Percentiles rank a stretch among this genome's conserved stretches.
These are phyloP conservation scores for Nematolebias whitei DNA, from an alignment of 2,113 vertebrate species.

Conservation along the genomic window DNA sequence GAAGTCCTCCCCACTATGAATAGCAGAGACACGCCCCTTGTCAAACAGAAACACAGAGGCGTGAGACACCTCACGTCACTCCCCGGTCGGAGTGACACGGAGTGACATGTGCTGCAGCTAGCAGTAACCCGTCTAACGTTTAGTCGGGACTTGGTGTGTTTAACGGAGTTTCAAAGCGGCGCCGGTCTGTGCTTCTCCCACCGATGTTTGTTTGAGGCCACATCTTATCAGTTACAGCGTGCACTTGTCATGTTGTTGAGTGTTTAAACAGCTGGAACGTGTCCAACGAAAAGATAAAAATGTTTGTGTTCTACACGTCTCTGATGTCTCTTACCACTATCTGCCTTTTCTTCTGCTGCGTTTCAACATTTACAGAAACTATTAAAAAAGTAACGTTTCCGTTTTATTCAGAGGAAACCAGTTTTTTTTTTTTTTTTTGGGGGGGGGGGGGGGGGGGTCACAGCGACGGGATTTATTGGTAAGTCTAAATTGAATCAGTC, in stretches of 20 bases:
- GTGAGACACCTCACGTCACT: constrained; percentile 21
- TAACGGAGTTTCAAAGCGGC: background rate
- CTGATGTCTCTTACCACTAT: too few species aligned
- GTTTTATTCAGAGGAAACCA: too few species aligned
- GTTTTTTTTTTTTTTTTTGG: too few species aligned
- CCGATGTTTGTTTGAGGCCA: constrained; percentile 7
- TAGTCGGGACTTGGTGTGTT: background rate
- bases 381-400: too few species aligned
- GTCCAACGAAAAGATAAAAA: constrained; percentile 1
- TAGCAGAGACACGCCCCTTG: constrained; percentile 68
- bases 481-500: too few species aligned
- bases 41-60: constrained; percentile 61
- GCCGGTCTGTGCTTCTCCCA: constrained; percentile 3
- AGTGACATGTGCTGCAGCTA: background rate
- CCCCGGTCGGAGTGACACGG: constrained; percentile 3
- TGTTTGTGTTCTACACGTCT: too few species aligned
- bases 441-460: too few species aligned
- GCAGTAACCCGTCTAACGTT: too few species aligned
- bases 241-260: constrained; percentile 23
- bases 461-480: too few species aligned
- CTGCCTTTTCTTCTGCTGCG: too few species aligned
- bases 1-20: constrained; percentile 72
- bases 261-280: background rate
- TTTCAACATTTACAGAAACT: background rate
- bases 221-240: constrained; percentile 16